These are phyloP conservation scores for Kuschelorhynchus macadamiae DNA, from an alignment of 2,888 invertebrate species.

Conservation along the genomic window DNA sequence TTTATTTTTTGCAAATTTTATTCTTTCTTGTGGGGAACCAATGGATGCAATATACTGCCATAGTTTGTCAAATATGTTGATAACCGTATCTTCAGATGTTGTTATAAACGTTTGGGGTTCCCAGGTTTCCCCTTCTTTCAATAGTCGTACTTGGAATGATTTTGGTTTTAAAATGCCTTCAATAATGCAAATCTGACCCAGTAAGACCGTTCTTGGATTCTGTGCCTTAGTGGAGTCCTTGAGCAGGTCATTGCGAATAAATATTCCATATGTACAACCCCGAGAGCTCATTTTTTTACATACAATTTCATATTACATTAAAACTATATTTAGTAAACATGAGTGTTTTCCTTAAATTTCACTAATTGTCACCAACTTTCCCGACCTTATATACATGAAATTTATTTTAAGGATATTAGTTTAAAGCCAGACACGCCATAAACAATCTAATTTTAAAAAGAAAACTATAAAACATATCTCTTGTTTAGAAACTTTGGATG, in stretches of 20 bases:
- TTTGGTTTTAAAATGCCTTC: constrained; percentile 56
- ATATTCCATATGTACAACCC: constrained; percentile 60
- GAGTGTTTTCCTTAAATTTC: not conserved
- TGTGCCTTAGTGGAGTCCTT: constrained; percentile 52
- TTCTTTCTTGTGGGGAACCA: constrained; percentile 69
- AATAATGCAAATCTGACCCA: constrained; percentile 65
- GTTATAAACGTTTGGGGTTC: constrained; percentile 61
- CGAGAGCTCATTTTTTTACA: constrained; percentile 55
- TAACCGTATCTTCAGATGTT: constrained; percentile 57
- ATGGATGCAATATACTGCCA: constrained; percentile 72
- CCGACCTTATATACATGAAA: constrained; percentile 17
- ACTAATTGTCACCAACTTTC: constrained; percentile 11
- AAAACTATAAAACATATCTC: constrained; percentile 43
- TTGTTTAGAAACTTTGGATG: constrained; percentile 36
- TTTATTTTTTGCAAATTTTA: constrained; percentile 69
- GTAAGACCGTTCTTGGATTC: constrained; percentile 61
- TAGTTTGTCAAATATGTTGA: constrained; percentile 64
- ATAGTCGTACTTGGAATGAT: constrained; percentile 60
- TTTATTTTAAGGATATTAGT: constrained; percentile 10
- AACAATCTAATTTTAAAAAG: constrained; percentile 29
- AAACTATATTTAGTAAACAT: constrained; percentile 41
- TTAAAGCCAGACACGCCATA: constrained; percentile 7
- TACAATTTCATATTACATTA: constrained; percentile 31
- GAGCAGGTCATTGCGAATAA: constrained; percentile 59
- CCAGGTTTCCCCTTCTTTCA: constrained; percentile 64